These are phyloP conservation scores for Tychaedon coryphoeus DNA, from an alignment of 2,113 vertebrate species.

Conservation along the genomic window DNA sequence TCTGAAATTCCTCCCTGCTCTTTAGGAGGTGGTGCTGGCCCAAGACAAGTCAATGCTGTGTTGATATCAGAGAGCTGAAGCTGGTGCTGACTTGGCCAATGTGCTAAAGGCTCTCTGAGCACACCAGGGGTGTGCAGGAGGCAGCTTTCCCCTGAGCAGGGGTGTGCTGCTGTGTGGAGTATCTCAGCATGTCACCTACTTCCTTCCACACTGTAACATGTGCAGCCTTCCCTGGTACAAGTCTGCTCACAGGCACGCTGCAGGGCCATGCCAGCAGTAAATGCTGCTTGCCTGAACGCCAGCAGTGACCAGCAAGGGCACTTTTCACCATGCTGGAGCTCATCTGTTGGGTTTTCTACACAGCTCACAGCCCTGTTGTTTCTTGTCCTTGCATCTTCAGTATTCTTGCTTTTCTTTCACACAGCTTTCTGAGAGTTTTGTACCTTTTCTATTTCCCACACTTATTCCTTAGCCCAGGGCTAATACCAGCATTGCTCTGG, in stretches of 20 bases:
- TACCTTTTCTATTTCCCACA: too few relatives aligned
- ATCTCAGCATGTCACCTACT: not conserved
- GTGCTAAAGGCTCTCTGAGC: not conserved
- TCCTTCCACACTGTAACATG: not conserved
- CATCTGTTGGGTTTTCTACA: not conserved
- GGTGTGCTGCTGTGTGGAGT: not conserved
- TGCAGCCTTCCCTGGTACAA: not conserved
- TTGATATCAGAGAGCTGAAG: not conserved
- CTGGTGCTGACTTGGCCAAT: slow-evolving; percentile 13
- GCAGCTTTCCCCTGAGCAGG: not conserved
- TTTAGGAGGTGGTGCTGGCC: not conserved
- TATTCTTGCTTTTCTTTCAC: too few relatives aligned
- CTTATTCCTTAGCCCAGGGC: fast-evolving
- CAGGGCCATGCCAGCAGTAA: not conserved
- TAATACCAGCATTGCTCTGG: fast-evolving
- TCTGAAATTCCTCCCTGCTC: not conserved
- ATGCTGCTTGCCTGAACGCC: not conserved
- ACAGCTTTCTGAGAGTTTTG: too few relatives aligned
- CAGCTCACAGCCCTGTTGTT: too few relatives aligned
- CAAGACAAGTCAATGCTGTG: not conserved
- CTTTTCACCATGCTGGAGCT: not conserved
- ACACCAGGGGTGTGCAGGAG: not conserved
- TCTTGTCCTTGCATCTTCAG: too few relatives aligned
- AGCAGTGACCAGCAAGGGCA: not conserved
- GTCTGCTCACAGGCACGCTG: not conserved